Evolutionary conservation across 2,888 invertebrate genomes (phyloP).

Genomic region (Idaea biselata): DNA sequence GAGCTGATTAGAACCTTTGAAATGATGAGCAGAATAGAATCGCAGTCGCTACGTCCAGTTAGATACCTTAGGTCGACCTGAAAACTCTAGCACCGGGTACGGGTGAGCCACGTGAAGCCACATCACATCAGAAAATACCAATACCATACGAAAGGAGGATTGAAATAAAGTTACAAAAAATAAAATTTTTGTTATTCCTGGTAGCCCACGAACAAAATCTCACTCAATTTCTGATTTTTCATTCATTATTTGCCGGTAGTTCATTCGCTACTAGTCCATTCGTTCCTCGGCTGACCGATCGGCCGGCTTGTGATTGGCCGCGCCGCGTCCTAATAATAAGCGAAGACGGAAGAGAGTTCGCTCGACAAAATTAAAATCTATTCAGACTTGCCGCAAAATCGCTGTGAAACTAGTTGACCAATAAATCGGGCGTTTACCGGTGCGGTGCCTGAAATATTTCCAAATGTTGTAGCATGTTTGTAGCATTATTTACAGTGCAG

Average conservation of each 20-base stretch:
- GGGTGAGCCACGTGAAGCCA: no score
- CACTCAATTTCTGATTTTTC: no score
- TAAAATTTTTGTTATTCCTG: no score
- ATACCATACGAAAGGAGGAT: no score
- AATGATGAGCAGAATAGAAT: no score
- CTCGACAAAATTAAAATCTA: not conserved
- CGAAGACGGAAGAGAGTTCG: not conserved
- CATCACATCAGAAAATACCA: no score
- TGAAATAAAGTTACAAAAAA: no score
- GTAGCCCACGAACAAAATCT: not conserved
- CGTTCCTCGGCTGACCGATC: conserved; percentile 6
- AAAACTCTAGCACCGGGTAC: no score
- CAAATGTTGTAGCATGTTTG: not conserved
- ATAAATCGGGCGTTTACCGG: not conserved
- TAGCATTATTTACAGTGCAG: conserved; percentile 17
- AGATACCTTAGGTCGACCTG: no score
- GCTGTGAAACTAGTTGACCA: not conserved
- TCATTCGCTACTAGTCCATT: not conserved
- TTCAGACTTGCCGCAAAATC: not conserved
- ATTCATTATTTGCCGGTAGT: not conserved
- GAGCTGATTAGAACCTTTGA: no score
- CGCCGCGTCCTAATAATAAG: not conserved
- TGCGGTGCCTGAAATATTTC: not conserved
- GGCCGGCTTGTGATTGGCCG: no score
- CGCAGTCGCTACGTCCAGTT: no score